A percentile compares a stretch with the other conserved stretches of the same genome.
Conservation (phyloP, 2,113 vertebrate genomes). For the Cyprinodon brontotheroides region DNA sequence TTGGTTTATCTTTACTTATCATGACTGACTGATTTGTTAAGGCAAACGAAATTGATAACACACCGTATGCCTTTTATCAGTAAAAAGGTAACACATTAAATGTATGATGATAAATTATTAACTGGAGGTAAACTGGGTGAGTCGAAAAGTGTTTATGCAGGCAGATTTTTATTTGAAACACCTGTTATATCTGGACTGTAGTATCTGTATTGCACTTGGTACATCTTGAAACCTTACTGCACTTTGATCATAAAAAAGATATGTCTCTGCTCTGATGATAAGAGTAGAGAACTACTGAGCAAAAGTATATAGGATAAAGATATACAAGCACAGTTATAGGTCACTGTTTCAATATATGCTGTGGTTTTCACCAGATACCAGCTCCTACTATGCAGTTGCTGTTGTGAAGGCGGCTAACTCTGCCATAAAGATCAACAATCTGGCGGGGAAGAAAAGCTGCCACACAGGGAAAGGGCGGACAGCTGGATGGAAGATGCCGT, state of each 20-base stretch:
- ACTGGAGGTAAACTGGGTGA: neutral
- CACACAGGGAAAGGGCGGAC: constrained; percentile 91
- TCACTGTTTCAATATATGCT: neutral
- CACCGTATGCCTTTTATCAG: neutral
- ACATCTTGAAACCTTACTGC: neutral
- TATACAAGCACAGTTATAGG: neutral
- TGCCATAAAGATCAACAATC: constrained; percentile 82
- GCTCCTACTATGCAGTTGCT: constrained; percentile 89
- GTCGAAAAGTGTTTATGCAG: neutral
- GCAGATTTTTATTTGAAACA: neutral
- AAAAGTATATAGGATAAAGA: neutral
- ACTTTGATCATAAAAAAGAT: constrained; percentile 3
- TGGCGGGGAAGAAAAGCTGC: constrained; percentile 85
- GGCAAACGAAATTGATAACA: neutral
- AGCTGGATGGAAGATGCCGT: constrained; percentile 89
- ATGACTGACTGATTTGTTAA: neutral
- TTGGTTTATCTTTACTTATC: neutral
- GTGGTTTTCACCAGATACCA: constrained; percentile 56
- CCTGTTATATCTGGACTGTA: neutral
- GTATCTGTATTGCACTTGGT: neutral
- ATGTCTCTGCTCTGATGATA: neutral
- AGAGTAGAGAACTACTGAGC: neutral
- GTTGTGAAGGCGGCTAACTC: constrained; percentile 82
- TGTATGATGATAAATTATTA: neutral
- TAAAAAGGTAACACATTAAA: too few species aligned